These are phyloP conservation scores for Agonum fuliginosum DNA, from an alignment of 2,888 invertebrate species.

Conservation along the genomic window DNA sequence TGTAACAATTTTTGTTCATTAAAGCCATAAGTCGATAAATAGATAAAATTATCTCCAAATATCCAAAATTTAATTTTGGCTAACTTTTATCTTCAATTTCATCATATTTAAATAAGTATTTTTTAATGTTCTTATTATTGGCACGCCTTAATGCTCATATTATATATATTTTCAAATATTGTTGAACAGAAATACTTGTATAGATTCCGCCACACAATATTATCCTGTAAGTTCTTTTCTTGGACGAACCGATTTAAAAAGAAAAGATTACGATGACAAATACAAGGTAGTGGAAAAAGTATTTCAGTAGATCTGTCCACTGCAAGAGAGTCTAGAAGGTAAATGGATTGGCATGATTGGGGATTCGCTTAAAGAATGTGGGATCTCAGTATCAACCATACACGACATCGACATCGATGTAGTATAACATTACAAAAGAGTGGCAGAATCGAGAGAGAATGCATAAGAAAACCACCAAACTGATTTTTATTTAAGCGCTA, in stretches of 20 bases:
- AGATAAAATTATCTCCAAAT: too few relatives aligned
- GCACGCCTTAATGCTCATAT: too few relatives aligned
- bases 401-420: neutral
- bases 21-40: too few relatives aligned
- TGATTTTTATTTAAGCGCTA: too few relatives aligned
- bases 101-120: too few relatives aligned
- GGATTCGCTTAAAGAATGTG: neutral
- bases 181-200: neutral
- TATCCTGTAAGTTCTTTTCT: too few relatives aligned
- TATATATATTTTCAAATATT: too few relatives aligned
- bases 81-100: too few relatives aligned
- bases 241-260: neutral
- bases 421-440: conserved; percentile 10
- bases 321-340: neutral
- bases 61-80: too few relatives aligned
- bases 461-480: neutral
- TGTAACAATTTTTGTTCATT: too few relatives aligned
- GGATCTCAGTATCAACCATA: neutral
- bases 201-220: too few relatives aligned
- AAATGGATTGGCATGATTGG: neutral
- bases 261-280: neutral
- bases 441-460: neutral
- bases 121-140: too few relatives aligned
- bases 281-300: neutral
- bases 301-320: conserved; percentile 7